Evolutionary conservation across 2,113 vertebrate species (phyloP).

Genomic region (Accipiter virgatus): DNA sequence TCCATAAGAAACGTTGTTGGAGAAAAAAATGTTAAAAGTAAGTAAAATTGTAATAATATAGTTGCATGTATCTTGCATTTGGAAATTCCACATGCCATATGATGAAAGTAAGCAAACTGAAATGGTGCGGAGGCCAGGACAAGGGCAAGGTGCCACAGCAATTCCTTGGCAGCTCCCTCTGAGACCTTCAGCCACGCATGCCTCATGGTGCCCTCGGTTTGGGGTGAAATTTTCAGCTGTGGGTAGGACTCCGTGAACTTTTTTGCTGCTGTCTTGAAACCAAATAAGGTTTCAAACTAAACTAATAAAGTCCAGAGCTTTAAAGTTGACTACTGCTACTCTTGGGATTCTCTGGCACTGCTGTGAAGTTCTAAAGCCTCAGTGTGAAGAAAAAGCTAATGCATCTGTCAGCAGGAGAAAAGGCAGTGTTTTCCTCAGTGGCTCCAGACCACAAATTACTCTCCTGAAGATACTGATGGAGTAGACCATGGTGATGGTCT

Average conservation of each 20-base stretch:
- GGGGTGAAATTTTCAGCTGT: background rate
- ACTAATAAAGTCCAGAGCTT: background rate
- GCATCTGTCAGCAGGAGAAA: background rate
- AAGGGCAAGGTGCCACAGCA: background rate
- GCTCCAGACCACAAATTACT: background rate
- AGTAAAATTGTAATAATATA: background rate
- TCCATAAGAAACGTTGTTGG: background rate
- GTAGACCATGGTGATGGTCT: background rate
- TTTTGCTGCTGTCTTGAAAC: background rate
- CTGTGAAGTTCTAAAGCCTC: background rate
- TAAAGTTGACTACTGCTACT: background rate
- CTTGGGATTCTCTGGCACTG: background rate
- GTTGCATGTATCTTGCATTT: background rate
- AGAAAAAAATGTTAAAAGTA: background rate
- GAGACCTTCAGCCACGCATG: background rate
- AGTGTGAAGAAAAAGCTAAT: background rate
- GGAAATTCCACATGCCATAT: background rate
- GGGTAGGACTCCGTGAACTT: background rate
- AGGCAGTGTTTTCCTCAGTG: background rate
- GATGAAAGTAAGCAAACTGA: background rate
- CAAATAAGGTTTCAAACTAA: background rate
- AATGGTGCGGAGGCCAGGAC: background rate
- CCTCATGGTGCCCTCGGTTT: background rate
- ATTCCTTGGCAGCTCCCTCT: background rate
- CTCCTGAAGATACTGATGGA: background rate